Base-by-base conservation (phyloP, 2,888 invertebrate genomes). In the Spialia ferax region DNA sequence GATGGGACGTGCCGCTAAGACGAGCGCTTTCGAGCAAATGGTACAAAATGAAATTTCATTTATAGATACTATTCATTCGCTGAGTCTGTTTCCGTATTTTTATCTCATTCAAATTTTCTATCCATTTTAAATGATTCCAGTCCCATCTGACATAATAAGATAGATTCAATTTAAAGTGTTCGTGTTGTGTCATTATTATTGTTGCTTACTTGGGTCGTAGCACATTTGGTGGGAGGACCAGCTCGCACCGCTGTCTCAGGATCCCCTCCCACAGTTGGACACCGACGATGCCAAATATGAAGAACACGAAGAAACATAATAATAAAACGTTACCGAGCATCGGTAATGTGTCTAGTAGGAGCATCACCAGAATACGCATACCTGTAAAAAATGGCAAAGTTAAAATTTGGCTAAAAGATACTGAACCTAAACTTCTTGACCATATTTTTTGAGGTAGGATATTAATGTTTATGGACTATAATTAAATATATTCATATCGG, bases 221-320 rank as follows among this genome's bases (percentile, higher is more conserved):
- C 90, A 96, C 94, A 88, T 96, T 95, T 68, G 95, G 94, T 70
- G 96, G 96, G 73, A 96, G 93, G 73, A 96, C 95, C 70, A 98
- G 95, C 86, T 97, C 98, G 88, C 99, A 99, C 69, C 99, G 96
- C 88, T 99, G 99, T 74, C 99, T 95, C 64, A 99, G 94, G 71
- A 99, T 97, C 57, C 99, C 99, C 88, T 99, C 98, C 99, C 99
- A 99, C 62, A 99, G 95, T 89, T 99, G 99, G 48, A 99, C 99
- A 20, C 99, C 99, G 78, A 99, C 98, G 85, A 99, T 99, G 75
- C 99, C 99, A 86, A 99, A 99, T 88, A 99, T 99, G 95, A 99
- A 99, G 96, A 99, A 99, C 70, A 99, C 99, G 95, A 99, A 99
- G 95, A 99, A 99, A 93, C 99, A 99, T 73, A 99, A 95, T 75